Base-by-base conservation (phyloP, 2,888 invertebrate species). In the Spodoptera littoralis region DNA sequence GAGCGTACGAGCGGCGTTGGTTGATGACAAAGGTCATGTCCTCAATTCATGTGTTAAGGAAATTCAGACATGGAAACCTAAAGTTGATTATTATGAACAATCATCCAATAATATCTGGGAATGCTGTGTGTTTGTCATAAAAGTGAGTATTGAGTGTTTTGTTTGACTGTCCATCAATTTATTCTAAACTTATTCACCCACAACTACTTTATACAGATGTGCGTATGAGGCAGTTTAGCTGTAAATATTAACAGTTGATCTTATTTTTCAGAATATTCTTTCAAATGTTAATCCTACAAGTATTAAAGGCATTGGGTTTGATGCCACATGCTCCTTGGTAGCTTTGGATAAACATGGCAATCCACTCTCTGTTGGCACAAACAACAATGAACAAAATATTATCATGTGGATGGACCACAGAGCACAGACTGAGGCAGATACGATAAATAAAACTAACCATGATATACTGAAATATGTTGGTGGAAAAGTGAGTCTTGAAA, bases 341-440 rank as follows among this genome's bases (percentile, higher is more conserved):
- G 97, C 96, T 6, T 84, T 99, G 45, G 98, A 97, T 82, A 92
- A 94, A 77, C 91, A 96, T 65, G 96, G 96, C 12, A 91, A 95
- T 27, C 97, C 98, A 0, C 86, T 97, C 46, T 96, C 97, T 46
- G 96, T 98, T 0, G 97, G 96, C 85, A 95, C 95, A 69, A 96
- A 96, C 91, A 94, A 90, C 71, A 90, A 96, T 81, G 96, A 97
- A 56, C 97, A 97, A 89, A 98, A 98, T 89, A 95, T 98, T 11
- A 97, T 98, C 44, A 95, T 98, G 89, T 98, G 98, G 98, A 96
- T 98, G 97, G 98, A 99, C 86, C 98, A 99, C 86, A 94, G 98
- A 83, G 98, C 98, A 0, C 95, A 95, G 30, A 92, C 95, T 48
- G 98, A 99, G 94, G 97, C 99, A 0, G 95, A 96, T 52, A 90